These are phyloP conservation scores for Chondrosia reniformis DNA, from an alignment of 37 sponge, comb jelly and placozoan species.

Conservation along the genomic window DNA sequence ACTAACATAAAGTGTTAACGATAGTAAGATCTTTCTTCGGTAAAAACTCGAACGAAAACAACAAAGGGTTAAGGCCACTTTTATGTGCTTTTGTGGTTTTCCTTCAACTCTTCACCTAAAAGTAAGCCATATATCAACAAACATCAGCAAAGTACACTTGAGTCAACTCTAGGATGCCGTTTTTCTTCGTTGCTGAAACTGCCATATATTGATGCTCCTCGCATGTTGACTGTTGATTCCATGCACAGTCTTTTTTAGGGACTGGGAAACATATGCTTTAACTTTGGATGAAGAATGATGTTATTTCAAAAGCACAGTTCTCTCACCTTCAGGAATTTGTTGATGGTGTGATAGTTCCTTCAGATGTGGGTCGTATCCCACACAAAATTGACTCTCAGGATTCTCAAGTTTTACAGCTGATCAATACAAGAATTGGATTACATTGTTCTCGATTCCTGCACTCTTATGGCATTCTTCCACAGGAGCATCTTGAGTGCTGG, in stretches of 20 bases:
- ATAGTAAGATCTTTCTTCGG: too few species aligned
- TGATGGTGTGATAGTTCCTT: conserved; percentile 12
- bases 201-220: conserved; percentile 25
- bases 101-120: too few species aligned
- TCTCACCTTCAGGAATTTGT: conserved; percentile 3
- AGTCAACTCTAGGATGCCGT: conserved; percentile 30
- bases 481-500: conserved; percentile 41
- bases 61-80: too few species aligned
- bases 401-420: conserved; percentile 42
- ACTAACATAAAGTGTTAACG: too few species aligned
- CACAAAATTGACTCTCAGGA: conserved; percentile 1
- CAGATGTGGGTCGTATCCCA: conserved; percentile 21
- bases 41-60: too few species aligned
- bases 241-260: conserved; percentile 39
- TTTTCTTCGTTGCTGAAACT: conserved; percentile 27
- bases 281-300: conserved; percentile 25
- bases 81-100: too few species aligned
- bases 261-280: conserved; percentile 21
- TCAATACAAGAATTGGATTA: conserved; percentile 31
- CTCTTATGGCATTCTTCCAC: conserved; percentile 23
- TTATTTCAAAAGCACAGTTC: too few species aligned
- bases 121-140: conserved; percentile 2
- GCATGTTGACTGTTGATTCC: conserved; percentile 29
- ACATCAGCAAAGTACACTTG: neutral
- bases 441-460: conserved; percentile 34